phyloP scores from a whole-genome alignment of 2,113 vertebrate species.

The Scalopus aquaticus region DNA sequence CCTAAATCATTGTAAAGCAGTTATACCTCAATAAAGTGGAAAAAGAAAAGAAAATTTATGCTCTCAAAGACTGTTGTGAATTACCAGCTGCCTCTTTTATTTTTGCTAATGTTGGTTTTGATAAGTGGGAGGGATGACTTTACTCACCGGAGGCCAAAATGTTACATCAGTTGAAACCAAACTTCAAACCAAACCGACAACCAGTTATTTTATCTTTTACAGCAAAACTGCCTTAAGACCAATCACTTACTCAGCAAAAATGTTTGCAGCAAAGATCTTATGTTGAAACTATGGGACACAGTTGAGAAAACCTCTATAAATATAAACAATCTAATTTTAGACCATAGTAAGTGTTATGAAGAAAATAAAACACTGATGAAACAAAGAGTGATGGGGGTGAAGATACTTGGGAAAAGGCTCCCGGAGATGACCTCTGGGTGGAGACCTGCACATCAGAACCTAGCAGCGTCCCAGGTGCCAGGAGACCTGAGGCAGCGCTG shows the following conservation, averaged over 20 bases:
- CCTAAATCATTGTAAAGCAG: too few relatives aligned
- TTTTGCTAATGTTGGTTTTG: background rate
- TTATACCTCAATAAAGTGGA: too few relatives aligned
- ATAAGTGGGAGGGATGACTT: background rate
- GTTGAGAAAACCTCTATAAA: background rate
- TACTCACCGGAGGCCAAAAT: background rate
- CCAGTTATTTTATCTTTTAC: background rate
- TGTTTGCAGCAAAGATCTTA: background rate
- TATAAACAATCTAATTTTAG: constrained; percentile 1
- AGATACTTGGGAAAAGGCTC: background rate
- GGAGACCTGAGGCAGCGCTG: background rate
- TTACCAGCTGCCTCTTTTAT: background rate
- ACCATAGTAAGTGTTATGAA: background rate
- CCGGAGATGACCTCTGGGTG: background rate
- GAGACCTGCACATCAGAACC: background rate
- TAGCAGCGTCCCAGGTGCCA: accelerated
- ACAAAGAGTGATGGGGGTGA: background rate
- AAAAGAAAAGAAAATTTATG: background rate
- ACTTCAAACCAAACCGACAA: background rate
- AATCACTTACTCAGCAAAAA: background rate
- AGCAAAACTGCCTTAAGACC: background rate
- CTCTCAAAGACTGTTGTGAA: background rate
- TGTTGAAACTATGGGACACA: background rate
- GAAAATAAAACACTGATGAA: background rate
- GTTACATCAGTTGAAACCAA: background rate